These are phyloP conservation scores for Gerris lacustris DNA, from an alignment of 2,888 invertebrate genomes.

Conservation along the genomic window DNA sequence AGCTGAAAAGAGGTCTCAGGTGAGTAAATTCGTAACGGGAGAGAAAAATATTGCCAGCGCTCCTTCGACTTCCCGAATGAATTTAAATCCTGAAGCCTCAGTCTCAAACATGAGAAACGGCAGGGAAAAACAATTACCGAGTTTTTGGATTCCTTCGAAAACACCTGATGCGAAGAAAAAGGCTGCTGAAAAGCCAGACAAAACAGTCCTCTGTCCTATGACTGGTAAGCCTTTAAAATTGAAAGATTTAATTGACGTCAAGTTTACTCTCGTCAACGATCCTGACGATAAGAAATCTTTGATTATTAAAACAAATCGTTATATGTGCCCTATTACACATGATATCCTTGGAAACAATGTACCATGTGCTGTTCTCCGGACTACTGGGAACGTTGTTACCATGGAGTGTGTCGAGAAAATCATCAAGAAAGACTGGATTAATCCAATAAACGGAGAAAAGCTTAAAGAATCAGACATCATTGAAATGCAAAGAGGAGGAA, in stretches of 20 bases:
- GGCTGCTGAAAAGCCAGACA: slow-evolving; percentile 63
- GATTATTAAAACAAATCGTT: slow-evolving; percentile 79
- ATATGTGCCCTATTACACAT: slow-evolving; percentile 95
- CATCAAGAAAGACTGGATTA: slow-evolving; percentile 91
- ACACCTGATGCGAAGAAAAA: slow-evolving; percentile 70
- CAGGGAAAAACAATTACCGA: slow-evolving; percentile 70
- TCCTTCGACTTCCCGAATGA: slow-evolving; percentile 29
- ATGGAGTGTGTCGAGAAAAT: slow-evolving; percentile 93
- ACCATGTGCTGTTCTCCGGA: slow-evolving; percentile 80
- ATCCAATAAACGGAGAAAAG: slow-evolving; percentile 78
- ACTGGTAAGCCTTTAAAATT: slow-evolving; percentile 72
- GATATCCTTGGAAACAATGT: slow-evolving; percentile 90
- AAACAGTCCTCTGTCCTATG: slow-evolving; percentile 68
- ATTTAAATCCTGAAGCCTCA: slow-evolving; percentile 36
- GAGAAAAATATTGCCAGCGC: slow-evolving; percentile 55
- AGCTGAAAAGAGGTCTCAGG: slow-evolving; percentile 59
- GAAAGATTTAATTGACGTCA: slow-evolving; percentile 84
- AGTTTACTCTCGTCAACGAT: slow-evolving; percentile 83
- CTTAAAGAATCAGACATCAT: slow-evolving; percentile 86
- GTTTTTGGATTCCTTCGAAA: slow-evolving; percentile 93
- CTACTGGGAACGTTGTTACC: slow-evolving; percentile 88
- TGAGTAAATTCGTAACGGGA: slow-evolving; percentile 68
- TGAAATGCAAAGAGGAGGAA: slow-evolving; percentile 83
- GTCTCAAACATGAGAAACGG: slow-evolving; percentile 71
- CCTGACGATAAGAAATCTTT: slow-evolving; percentile 74